A percentile compares a stretch with the other conserved stretches of the same genome.
These are phyloP conservation scores for Nephila pilipes DNA, from an alignment of 1,140 invertebrate genomes.

Conservation along the genomic window DNA sequence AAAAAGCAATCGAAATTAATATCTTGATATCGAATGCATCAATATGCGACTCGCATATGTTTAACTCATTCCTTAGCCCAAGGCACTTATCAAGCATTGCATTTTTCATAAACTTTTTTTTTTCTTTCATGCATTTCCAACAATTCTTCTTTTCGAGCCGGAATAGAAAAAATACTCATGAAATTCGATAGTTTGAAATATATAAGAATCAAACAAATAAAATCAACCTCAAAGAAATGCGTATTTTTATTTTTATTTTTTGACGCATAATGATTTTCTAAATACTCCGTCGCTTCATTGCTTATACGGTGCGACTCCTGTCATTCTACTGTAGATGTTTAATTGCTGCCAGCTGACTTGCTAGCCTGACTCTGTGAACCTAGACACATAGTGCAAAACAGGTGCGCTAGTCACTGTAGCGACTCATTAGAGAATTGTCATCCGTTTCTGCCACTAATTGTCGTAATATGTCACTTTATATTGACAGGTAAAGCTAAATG, in stretches of 20 bases:
- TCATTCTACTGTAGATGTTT: slow-evolving; percentile 37
- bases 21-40: not conserved
- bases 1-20: not conserved
- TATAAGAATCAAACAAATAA: not conserved
- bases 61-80: not conserved
- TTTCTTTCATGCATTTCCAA: not conserved
- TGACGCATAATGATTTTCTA: slow-evolving; percentile 18
- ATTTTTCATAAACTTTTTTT: not conserved
- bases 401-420: not conserved
- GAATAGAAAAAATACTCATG: not conserved
- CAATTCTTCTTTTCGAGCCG: not conserved
- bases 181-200: not conserved
- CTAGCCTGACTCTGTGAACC: not conserved
- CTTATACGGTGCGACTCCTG: slow-evolving; percentile 48
- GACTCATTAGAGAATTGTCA: slow-evolving; percentile 64
- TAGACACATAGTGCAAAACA: not conserved
- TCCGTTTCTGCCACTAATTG: slow-evolving; percentile 60
- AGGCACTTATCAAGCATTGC: not conserved
- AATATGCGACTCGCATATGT: slow-evolving; percentile 9
- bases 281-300: slow-evolving; percentile 27
- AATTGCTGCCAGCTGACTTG: slow-evolving; percentile 4
- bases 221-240: not conserved
- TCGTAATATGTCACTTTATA: slow-evolving; percentile 65
- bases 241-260: not conserved
- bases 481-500: slow-evolving; percentile 47